phyloP scores from a whole-genome alignment of 92 coral and sea anemone genomes.

The Anthopleura xanthogrammica region DNA sequence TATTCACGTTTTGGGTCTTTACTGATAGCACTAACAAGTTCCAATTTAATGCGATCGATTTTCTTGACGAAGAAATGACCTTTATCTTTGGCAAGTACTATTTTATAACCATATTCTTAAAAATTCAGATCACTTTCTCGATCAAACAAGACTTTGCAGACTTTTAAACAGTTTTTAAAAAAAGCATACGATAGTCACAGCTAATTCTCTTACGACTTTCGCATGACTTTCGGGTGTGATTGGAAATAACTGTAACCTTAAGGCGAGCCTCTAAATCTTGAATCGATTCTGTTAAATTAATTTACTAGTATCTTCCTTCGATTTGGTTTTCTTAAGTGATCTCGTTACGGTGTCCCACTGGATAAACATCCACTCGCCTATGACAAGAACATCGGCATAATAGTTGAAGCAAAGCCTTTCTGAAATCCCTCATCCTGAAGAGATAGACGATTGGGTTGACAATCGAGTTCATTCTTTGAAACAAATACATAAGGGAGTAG shows the following conservation, averaged over 20 bases:
- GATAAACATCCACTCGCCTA: not conserved
- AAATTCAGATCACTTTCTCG: too few relatives aligned
- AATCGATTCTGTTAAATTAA: not conserved
- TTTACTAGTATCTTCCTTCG: not conserved
- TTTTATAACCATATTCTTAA: too few relatives aligned
- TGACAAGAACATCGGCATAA: not conserved
- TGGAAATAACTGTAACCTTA: not conserved
- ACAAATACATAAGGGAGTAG: not conserved
- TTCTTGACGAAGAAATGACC: too few relatives aligned
- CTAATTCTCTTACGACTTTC: too few relatives aligned
- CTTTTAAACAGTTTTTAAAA: too few relatives aligned
- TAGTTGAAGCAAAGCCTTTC: not conserved
- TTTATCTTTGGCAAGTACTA: too few relatives aligned
- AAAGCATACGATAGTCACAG: too few relatives aligned
- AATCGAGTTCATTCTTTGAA: not conserved
- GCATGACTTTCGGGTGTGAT: too few relatives aligned
- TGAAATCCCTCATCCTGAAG: constrained; percentile 3
- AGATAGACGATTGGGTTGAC: not conserved
- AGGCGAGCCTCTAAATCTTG: not conserved
- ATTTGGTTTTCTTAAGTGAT: not conserved
- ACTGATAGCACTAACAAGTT: too few relatives aligned
- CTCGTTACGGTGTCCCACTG: not conserved
- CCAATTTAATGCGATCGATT: too few relatives aligned
- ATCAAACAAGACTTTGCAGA: too few relatives aligned
- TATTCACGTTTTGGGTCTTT: too few relatives aligned